These are phyloP conservation scores for Lepidothrix coronata DNA, from an alignment of 2,113 vertebrate species.

Conservation along the genomic window DNA sequence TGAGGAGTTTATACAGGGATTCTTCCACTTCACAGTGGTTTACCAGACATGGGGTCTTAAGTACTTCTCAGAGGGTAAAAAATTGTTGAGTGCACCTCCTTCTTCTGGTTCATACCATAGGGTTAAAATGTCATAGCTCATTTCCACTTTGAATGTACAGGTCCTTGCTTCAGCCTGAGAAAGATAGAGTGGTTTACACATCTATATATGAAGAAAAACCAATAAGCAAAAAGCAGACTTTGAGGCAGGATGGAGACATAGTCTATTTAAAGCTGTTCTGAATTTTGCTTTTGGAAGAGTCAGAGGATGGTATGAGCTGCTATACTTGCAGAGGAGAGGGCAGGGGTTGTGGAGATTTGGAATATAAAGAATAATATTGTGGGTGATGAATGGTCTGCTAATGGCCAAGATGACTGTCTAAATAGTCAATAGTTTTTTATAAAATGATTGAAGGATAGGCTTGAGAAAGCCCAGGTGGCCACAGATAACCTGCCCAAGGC, in stretches of 20 bases:
- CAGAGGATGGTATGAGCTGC: neutral
- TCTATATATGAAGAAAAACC: neutral
- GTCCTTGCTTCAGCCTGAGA: neutral
- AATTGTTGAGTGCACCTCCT: neutral
- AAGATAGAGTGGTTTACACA: neutral
- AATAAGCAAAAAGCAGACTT: neutral
- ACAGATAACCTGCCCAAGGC: neutral
- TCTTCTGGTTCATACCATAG: neutral
- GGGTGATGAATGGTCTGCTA: neutral
- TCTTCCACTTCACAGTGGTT: neutral
- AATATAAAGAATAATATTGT: neutral
- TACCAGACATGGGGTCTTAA: neutral
- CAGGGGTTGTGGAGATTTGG: neutral
- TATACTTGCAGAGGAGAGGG: accelerated
- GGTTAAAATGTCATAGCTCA: neutral
- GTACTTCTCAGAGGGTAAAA: neutral
- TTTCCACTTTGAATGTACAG: neutral
- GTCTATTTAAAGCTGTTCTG: neutral
- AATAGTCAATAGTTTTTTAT: neutral
- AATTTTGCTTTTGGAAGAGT: neutral
- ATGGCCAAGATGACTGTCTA: neutral
- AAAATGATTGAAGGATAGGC: neutral
- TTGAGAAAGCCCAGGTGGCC: neutral
- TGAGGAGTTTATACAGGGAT: neutral
- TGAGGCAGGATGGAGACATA: neutral